Evolutionary conservation across 2,113 vertebrate genomes (phyloP).

Genomic region (Eleginops maclovinus): DNA sequence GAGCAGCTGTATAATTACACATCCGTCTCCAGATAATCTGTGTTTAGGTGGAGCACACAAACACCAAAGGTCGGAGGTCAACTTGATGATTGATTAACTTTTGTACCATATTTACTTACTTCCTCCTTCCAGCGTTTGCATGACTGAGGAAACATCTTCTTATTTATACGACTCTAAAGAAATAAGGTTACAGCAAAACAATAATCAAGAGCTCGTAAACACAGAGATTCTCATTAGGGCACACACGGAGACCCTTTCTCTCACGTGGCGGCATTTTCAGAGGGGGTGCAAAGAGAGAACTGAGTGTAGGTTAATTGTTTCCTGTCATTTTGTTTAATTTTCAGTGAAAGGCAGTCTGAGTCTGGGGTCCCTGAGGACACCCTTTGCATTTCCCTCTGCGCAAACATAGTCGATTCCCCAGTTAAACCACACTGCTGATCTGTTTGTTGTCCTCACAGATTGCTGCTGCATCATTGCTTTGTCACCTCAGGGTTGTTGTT

Average conservation of each 20-base stretch:
- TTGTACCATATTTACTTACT: neutral
- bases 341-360: slow-evolving; percentile 34
- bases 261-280: slow-evolving; percentile 54
- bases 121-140: neutral
- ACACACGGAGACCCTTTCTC: slow-evolving; percentile 26
- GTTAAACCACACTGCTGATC: slow-evolving; percentile 2
- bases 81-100: slow-evolving; percentile 22
- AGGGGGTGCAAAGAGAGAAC: slow-evolving; percentile 43
- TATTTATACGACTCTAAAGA: slow-evolving; percentile 3
- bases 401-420: slow-evolving; percentile 11
- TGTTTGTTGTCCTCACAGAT: slow-evolving; percentile 37
- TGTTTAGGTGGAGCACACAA: slow-evolving; percentile 57
- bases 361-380: slow-evolving; percentile 18
- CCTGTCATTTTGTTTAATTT: slow-evolving; percentile 77
- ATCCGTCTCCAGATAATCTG: slow-evolving; percentile 41
- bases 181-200: slow-evolving; percentile 13
- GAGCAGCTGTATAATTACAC: slow-evolving; percentile 71
- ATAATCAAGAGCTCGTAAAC: slow-evolving; percentile 39
- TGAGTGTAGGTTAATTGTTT: slow-evolving; percentile 68
- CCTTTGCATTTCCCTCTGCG: slow-evolving; percentile 17
- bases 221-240: slow-evolving; percentile 33
- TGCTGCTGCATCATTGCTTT: slow-evolving; percentile 26
- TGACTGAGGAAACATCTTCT: neutral
- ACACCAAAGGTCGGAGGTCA: slow-evolving; percentile 61
- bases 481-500: slow-evolving; percentile 28